Evolutionary conservation across 2,888 invertebrate species (phyloP).

Genomic region (Cylloceria caligata): DNA sequence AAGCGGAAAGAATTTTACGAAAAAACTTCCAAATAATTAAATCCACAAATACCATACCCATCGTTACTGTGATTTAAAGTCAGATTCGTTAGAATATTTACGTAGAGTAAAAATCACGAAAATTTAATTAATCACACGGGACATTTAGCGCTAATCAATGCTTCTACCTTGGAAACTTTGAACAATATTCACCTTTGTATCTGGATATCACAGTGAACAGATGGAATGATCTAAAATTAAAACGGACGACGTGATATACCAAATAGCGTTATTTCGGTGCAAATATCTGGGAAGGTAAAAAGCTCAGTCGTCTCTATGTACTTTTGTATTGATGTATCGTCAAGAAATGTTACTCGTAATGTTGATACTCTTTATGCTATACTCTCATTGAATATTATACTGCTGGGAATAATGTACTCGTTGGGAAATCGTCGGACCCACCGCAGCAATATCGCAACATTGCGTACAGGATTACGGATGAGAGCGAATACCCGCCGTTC

Average conservation of each 20-base stretch:
- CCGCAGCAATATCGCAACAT: neutral
- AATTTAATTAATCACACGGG: neutral
- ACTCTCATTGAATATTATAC: neutral
- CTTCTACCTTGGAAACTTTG: too few relatives aligned
- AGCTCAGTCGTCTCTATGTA: too few relatives aligned
- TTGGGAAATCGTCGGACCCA: neutral
- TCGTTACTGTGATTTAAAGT: neutral
- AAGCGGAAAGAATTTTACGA: neutral
- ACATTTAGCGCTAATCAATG: neutral
- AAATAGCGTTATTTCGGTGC: too few relatives aligned
- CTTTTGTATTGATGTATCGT: too few relatives aligned
- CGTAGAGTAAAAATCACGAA: neutral
- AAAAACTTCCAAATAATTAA: conserved; percentile 1
- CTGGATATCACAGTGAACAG: too few relatives aligned
- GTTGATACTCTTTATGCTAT: neutral
- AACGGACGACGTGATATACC: too few relatives aligned
- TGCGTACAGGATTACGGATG: conserved; percentile 1
- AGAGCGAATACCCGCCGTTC: neutral
- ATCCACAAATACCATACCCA: neutral
- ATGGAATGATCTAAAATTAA: too few relatives aligned
- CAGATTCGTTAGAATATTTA: neutral
- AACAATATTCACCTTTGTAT: too few relatives aligned
- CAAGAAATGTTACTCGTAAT: neutral
- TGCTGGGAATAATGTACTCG: neutral
- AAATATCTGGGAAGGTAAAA: too few relatives aligned